Evolutionary conservation across 1,140 invertebrate species (phyloP), one percentile per base, ranked within the genome.

Genomic region (Lucilia cuprina): DNA sequence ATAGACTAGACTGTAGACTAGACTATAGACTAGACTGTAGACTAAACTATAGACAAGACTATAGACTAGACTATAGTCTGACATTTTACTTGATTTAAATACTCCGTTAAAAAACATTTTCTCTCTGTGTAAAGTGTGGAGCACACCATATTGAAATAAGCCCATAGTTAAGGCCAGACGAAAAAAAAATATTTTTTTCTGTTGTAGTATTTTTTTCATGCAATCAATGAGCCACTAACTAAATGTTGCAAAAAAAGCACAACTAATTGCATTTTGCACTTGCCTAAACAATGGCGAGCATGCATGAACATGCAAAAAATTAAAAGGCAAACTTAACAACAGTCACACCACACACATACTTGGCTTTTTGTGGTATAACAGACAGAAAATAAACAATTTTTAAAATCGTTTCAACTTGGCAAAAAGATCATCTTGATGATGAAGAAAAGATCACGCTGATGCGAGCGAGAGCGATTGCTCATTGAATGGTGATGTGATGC

Each of bases 251-350:
- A 80, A 80, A 50, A 80, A 49, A 80, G 77, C 77, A 49, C 77
- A 50, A 80, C 77, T 80, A 80, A 80, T 80, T 80, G 77, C 41
- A 49, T 49, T 80, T 80, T 80, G 77, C 77, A 80, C 77, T 80
- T 80, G 47, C 47, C 10, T 49, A 19, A 80, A 49, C 35, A 49
- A 50, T 78, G n/a, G n/a, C 41, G 77, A 80, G 65, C 65, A 70
- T 70, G 65, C 65, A 70, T 70, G 65, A 70, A 25, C 65, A 70
- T 70, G 21, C n/a, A 21, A 21, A 70, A 70, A 70, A 55, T 5
- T 0, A n/a, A 9, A 19, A 8, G 7, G 17, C 50, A 70, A 70
- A 70, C 8, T 17, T 3, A 60, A 14, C 50, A 60, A 13, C 50
- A 60, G n/a, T 0, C 55, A 60, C 55, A 60, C 13, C 55, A 60